phyloP scores from a whole-genome alignment of 2,113 vertebrate genomes.

The Podarcis muralis region DNA sequence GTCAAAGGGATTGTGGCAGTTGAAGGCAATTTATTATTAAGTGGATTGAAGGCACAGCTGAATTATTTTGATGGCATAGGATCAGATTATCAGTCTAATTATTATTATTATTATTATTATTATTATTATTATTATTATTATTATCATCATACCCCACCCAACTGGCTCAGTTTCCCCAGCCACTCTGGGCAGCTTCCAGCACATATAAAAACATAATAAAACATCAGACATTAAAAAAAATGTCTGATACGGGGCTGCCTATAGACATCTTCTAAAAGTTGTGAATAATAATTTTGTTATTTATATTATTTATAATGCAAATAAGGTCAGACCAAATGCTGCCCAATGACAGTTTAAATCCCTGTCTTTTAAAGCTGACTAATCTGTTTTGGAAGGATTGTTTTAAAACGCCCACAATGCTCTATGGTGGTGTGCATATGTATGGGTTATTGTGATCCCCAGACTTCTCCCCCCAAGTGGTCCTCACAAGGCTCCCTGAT shows the following conservation, averaged over 20 bases:
- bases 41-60: not conserved
- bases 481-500: slow-evolving; percentile 42
- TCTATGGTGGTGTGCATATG: not conserved
- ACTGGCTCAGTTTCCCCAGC: too few species aligned
- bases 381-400: not conserved
- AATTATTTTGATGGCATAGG: not conserved
- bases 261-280: too few species aligned
- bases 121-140: too few species aligned
- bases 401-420: not conserved
- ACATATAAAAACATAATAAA: too few species aligned
- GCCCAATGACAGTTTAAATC: not conserved
- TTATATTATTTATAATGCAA: not conserved
- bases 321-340: not conserved
- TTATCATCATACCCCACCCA: too few species aligned
- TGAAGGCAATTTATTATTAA: not conserved
- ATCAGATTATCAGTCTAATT: too few species aligned
- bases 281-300: too few species aligned
- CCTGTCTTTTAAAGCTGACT: not conserved
- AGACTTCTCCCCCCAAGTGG: not conserved
- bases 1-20: not conserved
- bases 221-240: too few species aligned
- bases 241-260: too few species aligned
- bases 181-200: too few species aligned
- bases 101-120: too few species aligned
- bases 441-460: not conserved